Conservation (phyloP, 2,113 vertebrate genomes). For the Ia io region DNA sequence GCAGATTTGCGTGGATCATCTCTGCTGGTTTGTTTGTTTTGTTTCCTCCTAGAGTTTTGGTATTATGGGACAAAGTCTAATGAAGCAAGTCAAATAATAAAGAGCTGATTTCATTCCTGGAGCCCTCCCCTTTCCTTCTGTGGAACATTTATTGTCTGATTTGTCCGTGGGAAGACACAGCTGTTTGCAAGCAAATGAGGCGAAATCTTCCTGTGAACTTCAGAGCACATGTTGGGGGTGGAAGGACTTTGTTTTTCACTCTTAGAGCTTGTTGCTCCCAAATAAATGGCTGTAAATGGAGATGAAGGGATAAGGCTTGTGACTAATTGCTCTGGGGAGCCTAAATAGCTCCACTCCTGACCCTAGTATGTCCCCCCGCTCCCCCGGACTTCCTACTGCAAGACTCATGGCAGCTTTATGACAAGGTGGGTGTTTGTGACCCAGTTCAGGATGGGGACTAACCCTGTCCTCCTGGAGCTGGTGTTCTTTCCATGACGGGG, state of each 20-base stretch:
- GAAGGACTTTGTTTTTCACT: slow-evolving; percentile 29
- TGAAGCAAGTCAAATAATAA: background rate
- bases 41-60: background rate
- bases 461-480: background rate
- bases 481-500: slow-evolving; percentile 68
- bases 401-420: slow-evolving; percentile 40
- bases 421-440: slow-evolving; percentile 66
- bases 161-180: slow-evolving; percentile 29
- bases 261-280: slow-evolving; percentile 31
- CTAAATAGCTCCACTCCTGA: background rate
- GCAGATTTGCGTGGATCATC: background rate
- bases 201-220: slow-evolving; percentile 19
- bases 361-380: background rate
- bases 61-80: background rate
- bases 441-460: slow-evolving; percentile 54
- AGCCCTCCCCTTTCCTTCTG: background rate
- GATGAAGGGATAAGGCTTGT: slow-evolving; percentile 21
- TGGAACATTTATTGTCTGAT: background rate
- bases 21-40: background rate
- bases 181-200: background rate
- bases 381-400: background rate
- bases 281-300: slow-evolving; percentile 46
- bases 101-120: background rate
- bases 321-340: slow-evolving; percentile 41
- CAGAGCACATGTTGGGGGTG: background rate